Evolutionary conservation across 2,888 invertebrate species (phyloP), one percentile per base, ranked within the genome.

Genomic region (Drosophila acutilabella): DNA sequence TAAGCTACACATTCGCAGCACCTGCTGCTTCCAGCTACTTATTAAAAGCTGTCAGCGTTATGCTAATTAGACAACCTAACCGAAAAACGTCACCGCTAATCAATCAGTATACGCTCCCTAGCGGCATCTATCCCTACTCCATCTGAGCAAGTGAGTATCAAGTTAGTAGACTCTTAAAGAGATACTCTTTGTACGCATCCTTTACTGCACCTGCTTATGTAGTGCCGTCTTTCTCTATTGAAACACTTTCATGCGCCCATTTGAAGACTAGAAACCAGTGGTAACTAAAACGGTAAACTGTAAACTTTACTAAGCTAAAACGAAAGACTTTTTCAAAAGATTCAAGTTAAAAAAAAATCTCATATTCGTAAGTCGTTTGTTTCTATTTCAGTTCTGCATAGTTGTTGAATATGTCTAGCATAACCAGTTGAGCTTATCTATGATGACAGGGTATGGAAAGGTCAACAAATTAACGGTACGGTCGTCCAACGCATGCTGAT

Each of bases 21-120:
- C 69, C 81, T 81, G 81, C 69, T 62, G 42, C 33, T 44, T 8
- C 36, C 51, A 59, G 61, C 62, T 26, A 65, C 81, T 81, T 81
- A 86, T 81, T 81, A 81, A 83, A 83, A 69, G 74, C 87, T 67
- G 74, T 64, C 78, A 50, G 69, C 81, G 69, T 72, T 87, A 81
- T 87, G 84, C 65, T 81, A 87, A 81, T 81, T 87, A 78, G 87
- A 38, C 53, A 41, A 38, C 54, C 53, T 48, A 58, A 41, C 58
- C 73, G 56, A 59, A 61, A 77, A 67, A 52, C 73, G 78, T 68
- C 40, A 58, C 72, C 64, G 67, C 85, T 81, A 87, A 87, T 84
- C 81, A 87, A 87, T 81, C 87, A 83, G 54, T 26, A 20, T 52
- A 13, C 47, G 4, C 44, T 23, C 30, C 11, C 14, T 4, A 20